Evolutionary conservation across 2,113 vertebrate genomes (phyloP).

Genomic region (Macaca nemestrina): DNA sequence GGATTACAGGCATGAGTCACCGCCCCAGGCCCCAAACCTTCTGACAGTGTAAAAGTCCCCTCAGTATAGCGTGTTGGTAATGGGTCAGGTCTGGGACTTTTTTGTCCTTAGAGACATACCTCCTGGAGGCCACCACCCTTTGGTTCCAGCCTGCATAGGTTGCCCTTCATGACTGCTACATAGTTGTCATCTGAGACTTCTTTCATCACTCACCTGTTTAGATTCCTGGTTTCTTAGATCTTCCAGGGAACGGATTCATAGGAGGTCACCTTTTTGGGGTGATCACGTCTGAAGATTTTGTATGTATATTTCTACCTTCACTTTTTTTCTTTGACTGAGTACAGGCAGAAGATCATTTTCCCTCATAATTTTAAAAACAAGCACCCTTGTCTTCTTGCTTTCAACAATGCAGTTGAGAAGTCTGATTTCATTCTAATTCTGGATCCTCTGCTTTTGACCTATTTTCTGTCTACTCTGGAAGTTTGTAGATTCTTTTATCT

Average conservation of each 20-base stretch:
- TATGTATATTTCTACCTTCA: neutral
- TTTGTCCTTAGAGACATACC: neutral
- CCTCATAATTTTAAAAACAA: neutral
- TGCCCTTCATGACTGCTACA: neutral
- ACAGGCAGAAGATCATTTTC: neutral
- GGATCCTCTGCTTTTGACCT: neutral
- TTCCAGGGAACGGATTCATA: neutral
- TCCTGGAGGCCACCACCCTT: neutral
- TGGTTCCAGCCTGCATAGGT: neutral
- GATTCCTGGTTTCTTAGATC: neutral
- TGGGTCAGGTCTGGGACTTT: neutral
- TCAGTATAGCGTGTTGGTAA: fast-evolving
- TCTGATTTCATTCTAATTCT: neutral
- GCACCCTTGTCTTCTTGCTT: neutral
- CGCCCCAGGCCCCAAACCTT: neutral
- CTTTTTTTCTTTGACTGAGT: neutral
- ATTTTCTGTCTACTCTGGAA: neutral
- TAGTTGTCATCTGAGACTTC: neutral
- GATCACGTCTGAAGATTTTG: neutral
- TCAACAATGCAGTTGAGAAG: neutral
- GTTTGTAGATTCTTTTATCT: neutral
- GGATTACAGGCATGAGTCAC: too few species aligned
- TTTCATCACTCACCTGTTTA: neutral
- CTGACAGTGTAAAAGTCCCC: neutral
- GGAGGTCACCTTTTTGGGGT: neutral